These are phyloP conservation scores for Parazoanthus atlanticus DNA, from an alignment of 92 coral and sea anemone genomes.

Conservation along the genomic window DNA sequence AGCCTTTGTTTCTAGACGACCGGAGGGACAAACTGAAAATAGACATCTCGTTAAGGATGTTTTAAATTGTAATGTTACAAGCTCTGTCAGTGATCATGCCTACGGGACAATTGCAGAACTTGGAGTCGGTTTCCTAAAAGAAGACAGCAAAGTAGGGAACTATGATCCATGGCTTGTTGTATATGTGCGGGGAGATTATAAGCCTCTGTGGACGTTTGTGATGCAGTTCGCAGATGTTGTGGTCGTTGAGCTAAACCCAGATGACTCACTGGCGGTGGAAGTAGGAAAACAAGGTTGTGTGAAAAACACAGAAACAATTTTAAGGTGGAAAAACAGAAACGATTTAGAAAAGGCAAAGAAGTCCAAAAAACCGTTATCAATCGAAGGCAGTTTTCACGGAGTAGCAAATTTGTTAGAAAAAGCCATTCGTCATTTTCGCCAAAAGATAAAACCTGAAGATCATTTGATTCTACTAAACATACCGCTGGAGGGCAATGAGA, in stretches of 20 bases:
- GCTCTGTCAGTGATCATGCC: neutral
- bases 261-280: neutral
- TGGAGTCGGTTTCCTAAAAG: slow-evolving; percentile 13
- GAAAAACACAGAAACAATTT: neutral
- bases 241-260: slow-evolving; percentile 12
- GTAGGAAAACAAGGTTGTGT: neutral
- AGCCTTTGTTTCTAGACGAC: neutral
- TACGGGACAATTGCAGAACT: slow-evolving; percentile 16
- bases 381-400: slow-evolving; percentile 19
- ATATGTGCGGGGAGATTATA: slow-evolving; percentile 18
- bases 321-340: slow-evolving; percentile 5
- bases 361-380: neutral
- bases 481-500: neutral
- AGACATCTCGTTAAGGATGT: neutral
- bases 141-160: neutral
- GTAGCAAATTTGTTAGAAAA: neutral
- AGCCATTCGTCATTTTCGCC: neutral
- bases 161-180: neutral
- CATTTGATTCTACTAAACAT: neutral
- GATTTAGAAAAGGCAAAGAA: neutral
- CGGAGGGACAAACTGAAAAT: slow-evolving; percentile 11
- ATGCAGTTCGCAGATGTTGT: slow-evolving; percentile 8
- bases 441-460: slow-evolving; percentile 17
- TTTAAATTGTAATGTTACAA: neutral
- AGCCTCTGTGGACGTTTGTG: neutral